These are phyloP conservation scores for Cataglyphis altisquamis DNA, from an alignment of 2,888 invertebrate species.

Conservation along the genomic window DNA sequence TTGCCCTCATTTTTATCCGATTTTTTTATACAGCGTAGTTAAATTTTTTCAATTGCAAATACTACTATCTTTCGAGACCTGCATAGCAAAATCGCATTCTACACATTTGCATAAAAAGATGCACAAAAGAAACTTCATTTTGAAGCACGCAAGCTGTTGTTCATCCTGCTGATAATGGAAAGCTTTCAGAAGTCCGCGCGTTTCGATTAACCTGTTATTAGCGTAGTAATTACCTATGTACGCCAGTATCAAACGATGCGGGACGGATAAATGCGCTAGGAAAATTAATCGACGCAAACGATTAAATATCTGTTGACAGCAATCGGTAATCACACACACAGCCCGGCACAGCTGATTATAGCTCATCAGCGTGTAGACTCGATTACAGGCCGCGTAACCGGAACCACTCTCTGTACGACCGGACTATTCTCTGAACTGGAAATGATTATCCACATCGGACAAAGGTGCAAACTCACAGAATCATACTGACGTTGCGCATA, in stretches of 20 bases:
- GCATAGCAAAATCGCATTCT: not conserved
- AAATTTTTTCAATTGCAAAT: not conserved
- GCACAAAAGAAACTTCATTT: not conserved
- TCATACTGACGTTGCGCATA: constrained; percentile 52
- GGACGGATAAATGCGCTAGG: constrained; percentile 54
- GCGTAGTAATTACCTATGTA: constrained; percentile 36
- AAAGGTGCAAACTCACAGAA: constrained; percentile 67
- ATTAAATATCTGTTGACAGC: constrained; percentile 67
- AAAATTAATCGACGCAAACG: constrained; percentile 54
- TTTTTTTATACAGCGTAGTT: not conserved
- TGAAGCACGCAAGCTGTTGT: not conserved
- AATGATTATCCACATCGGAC: constrained; percentile 65
- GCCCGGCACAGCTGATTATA: constrained; percentile 60
- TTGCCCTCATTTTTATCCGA: not conserved
- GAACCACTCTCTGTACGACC: constrained; percentile 50
- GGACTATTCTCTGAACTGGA: constrained; percentile 57
- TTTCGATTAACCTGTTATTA: constrained; percentile 48
- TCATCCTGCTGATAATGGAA: constrained; percentile 9
- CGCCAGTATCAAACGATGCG: constrained; percentile 42
- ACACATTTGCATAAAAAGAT: not conserved
- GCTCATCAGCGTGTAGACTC: constrained; percentile 59
- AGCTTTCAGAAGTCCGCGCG: constrained; percentile 27
- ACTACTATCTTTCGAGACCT: not conserved
- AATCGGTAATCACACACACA: constrained; percentile 59
- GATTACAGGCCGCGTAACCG: constrained; percentile 62